Percentiles rank a stretch among this genome's conserved stretches.
These are phyloP conservation scores for Drosophila flavopinicola DNA, from an alignment of 2,888 invertebrate species.

Conservation along the genomic window DNA sequence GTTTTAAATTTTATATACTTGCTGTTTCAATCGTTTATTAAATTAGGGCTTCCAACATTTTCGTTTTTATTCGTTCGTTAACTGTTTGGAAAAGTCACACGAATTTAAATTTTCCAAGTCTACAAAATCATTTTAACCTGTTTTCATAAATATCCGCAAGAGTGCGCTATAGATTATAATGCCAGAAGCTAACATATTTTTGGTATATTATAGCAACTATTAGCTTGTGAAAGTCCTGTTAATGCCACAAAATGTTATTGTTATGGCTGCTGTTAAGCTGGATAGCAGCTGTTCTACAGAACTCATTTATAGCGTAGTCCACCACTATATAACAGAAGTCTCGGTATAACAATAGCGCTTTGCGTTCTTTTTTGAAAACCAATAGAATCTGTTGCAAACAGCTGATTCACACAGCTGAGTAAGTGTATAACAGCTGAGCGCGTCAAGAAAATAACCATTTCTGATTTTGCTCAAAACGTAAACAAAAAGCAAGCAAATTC, in stretches of 20 bases:
- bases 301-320: not conserved
- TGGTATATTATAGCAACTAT: not conserved
- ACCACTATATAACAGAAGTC: not conserved
- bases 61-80: not conserved
- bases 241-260: not conserved
- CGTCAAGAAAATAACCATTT: not conserved
- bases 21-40: constrained; percentile 41
- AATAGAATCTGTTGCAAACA: constrained; percentile 3
- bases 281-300: not conserved
- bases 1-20: constrained; percentile 31
- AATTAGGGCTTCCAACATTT: constrained; percentile 25
- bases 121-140: too few relatives aligned
- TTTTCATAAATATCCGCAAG: constrained; percentile 4
- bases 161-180: constrained; percentile 1
- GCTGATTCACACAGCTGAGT: constrained; percentile 16
- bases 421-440: constrained; percentile 9
- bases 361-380: too few relatives aligned
- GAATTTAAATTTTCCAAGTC: not conserved
- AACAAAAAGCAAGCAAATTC: constrained; percentile 1
- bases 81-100: not conserved
- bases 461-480: not conserved
- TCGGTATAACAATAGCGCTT: not conserved
- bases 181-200: not conserved
- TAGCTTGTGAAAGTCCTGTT: not conserved
- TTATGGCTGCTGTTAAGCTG: constrained; percentile 2